Conservation (phyloP, 1,140 invertebrate species). For the Spodoptera frugiperda region DNA sequence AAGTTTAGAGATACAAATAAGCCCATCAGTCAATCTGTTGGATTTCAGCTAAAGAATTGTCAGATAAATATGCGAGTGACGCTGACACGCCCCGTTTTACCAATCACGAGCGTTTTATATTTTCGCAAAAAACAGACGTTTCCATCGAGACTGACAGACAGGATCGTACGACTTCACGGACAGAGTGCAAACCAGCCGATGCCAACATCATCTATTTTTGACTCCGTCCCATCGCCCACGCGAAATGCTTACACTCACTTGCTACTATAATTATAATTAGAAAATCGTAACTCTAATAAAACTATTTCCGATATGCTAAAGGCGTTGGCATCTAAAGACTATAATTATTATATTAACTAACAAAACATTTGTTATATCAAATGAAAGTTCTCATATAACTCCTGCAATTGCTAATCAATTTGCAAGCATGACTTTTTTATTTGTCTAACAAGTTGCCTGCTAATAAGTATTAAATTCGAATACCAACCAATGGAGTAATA, state of each 20-base stretch:
- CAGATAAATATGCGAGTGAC: constrained; percentile 4
- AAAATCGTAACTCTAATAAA: constrained; percentile 73
- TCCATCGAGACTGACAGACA: constrained; percentile 53
- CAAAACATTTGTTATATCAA: no score
- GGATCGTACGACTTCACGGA: constrained; percentile 41
- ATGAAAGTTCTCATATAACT: neutral
- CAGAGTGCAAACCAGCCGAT: constrained; percentile 64
- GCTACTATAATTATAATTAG: constrained; percentile 79
- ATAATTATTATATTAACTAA: no score
- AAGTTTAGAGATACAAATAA: constrained; percentile 19
- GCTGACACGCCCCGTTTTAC: constrained; percentile 16
- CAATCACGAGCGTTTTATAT: constrained; percentile 11
- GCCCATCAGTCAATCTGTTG: constrained; percentile 22
- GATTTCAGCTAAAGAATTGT: constrained; percentile 2
- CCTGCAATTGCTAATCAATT: neutral
- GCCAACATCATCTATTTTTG: constrained; percentile 80
- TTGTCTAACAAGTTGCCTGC: neutral
- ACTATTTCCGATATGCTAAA: constrained; percentile 61
- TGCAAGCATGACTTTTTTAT: neutral
- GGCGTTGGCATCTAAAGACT: constrained; percentile 1
- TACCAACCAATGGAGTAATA: constrained; percentile 13
- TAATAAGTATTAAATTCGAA: constrained; percentile 6
- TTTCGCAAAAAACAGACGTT: constrained; percentile 39
- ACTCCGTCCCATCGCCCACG: constrained; percentile 73
- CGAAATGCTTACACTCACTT: constrained; percentile 84